Base-by-base conservation (phyloP, 2,797 vertebrate species). In the Macropodus opercularis region DNA sequence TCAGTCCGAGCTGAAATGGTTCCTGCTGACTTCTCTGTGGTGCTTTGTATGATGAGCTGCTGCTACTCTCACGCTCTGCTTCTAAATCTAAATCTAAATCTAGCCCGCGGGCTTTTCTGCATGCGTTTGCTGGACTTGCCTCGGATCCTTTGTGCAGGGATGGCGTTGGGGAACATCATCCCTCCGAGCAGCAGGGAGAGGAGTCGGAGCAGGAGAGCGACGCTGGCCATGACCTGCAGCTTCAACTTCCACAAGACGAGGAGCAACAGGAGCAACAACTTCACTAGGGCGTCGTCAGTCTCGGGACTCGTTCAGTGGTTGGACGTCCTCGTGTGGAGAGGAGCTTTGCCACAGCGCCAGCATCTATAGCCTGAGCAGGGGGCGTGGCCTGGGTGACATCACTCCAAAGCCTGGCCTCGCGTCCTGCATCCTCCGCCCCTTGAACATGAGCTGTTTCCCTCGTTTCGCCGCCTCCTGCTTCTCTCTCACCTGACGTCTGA, bases 311-410 rank as follows among this genome's bases (percentile, higher is more conserved):
- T 79, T 66, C 72, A 77, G 74, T 74, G 3, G 69, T 35, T 1
- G 52, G 69, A 63, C 54, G 57, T 80, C 78, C 73, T 57, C 4
- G 9, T 79, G 64, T 86, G 82, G 39, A 78, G 79, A 65, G 42
- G 36, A 21, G 13, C 22, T 41, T 56, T 22, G 9, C 21, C 14
- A 14, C 9, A 18, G 41, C 27, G 0, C 29, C 48, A 6, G n/a
- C 69, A 87, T 89, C 80, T 92, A 91, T 90, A 92, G 64, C 46
- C 59, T 60, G 3, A 38, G 55, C 22, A 55, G 75, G 77, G 86
- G 91, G 90, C 54, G 43, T 12, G 72, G 83, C 79, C 51, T 63
- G 29, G 26, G 12, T 73, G 72, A 85, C 84, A 75, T 86, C 80
- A 79, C 23, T 27, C 61, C 22, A 32, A 31, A 12, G 7, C 12